phyloP scores from a whole-genome alignment of 2,888 invertebrate genomes.

The Fragum sueziense region DNA sequence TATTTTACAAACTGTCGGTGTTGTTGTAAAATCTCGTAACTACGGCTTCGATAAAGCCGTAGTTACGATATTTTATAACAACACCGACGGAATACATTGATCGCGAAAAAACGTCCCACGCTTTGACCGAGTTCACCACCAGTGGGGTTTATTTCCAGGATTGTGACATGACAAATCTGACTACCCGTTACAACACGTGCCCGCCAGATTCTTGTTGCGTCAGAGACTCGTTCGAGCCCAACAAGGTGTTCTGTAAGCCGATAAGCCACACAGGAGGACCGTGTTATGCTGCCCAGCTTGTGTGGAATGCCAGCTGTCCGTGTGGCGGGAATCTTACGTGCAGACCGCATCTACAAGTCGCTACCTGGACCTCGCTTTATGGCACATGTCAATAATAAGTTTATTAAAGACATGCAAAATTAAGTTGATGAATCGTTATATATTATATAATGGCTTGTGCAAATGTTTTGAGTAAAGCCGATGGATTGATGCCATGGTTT shows the following conservation, averaged over 20 bases:
- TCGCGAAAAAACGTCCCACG: too few relatives aligned
- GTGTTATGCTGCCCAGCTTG: conserved; percentile 40
- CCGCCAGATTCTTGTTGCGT: conserved; percentile 49
- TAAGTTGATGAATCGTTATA: too few relatives aligned
- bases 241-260: conserved; percentile 49
- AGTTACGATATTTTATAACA: too few relatives aligned
- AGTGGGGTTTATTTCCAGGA: conserved; percentile 21
- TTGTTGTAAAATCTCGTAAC: too few relatives aligned
- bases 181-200: conserved; percentile 35
- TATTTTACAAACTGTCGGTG: too few relatives aligned
- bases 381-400: conserved; percentile 51
- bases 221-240: conserved; percentile 38
- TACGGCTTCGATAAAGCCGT: too few relatives aligned
- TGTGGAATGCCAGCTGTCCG: conserved; percentile 40
- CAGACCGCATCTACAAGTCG: conserved; percentile 48
- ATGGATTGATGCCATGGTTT: too few relatives aligned
- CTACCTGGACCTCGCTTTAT: conserved; percentile 52
- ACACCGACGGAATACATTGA: too few relatives aligned
- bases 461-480: too few relatives aligned
- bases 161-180: conserved; percentile 44
- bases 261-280: conserved; percentile 42
- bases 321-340: conserved; percentile 38
- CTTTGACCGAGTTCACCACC: too few relatives aligned
- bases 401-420: too few relatives aligned
- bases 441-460: too few relatives aligned